Evolutionary conservation across 2,888 invertebrate genomes (phyloP), one percentile per base, ranked within the genome.

Genomic region (Tyria jacobaeae): DNA sequence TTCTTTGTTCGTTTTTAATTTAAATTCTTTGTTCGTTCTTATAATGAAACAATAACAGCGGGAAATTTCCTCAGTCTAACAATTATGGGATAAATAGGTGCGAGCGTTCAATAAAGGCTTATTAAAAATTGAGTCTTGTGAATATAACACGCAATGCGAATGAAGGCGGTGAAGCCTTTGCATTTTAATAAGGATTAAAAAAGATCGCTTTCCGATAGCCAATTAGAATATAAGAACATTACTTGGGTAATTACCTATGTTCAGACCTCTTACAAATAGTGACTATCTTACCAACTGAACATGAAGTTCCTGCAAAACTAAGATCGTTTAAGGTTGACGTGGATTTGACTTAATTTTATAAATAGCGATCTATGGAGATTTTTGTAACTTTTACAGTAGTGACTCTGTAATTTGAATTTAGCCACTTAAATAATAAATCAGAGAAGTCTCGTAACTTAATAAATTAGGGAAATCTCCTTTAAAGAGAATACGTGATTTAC

Each of bases 241-340:
- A 57, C 57, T 60, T 60, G 62, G 57, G 62, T 71, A 74, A 75
- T 76, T 76, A 73, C 68, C 64, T 60, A 68, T 68, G 68, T 67
- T 69, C 61, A 66, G 58, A 72, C 59, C 58, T 67, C 65, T 66
- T 50, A 71, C 58, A 73, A 62, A 65, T 67, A 73, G 73, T 76
- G 70, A 62, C 70, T 50, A 48, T 15, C 41, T 62, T 44, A 73
- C 63, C 53, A 70, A 70, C 62, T 71, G 64, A 66, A 68, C 75
- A 79, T 78, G 73, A 69, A 72, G 66, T 73, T 72, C 57, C 57
- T 71, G 62, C 62, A 60, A 64, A 66, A 61, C 64, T 59, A 60
- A 53, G 75, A 78, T 21, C 70, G 66, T 74, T 60, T 71, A 77
- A 79, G 76, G 78, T 80, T 75, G 68, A 78, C 70, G 75, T 64